phyloP scores from a whole-genome alignment of 2,113 vertebrate genomes.

The Leptobrachium ailaonicum region DNA sequence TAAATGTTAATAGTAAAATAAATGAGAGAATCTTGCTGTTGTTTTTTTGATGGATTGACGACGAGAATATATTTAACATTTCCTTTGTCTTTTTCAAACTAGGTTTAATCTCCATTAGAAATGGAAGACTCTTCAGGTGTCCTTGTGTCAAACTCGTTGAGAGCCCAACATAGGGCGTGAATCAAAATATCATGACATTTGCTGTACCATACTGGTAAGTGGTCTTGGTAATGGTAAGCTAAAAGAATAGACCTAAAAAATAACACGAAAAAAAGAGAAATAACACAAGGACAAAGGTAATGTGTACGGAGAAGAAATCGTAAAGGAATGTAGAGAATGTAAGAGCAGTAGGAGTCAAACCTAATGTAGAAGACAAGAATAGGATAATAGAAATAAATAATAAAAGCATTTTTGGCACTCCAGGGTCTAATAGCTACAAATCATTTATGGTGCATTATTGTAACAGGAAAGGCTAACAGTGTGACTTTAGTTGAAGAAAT shows the following conservation, averaged over 20 bases:
- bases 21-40: not conserved
- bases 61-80: not conserved
- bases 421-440: too few species aligned
- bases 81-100: not conserved
- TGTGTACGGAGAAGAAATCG: too few species aligned
- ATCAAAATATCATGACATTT: not conserved
- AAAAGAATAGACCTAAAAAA: not conserved
- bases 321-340: too few species aligned
- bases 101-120: not conserved
- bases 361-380: too few species aligned
- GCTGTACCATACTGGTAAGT: too few species aligned
- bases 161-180: not conserved
- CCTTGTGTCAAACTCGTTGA: not conserved
- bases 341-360: too few species aligned
- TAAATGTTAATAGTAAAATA: constrained; percentile 5
- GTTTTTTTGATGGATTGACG: not conserved
- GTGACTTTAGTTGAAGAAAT: too few species aligned
- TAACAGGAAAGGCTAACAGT: too few species aligned
- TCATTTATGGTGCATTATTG: too few species aligned
- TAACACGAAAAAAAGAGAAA: not conserved
- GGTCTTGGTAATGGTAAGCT: too few species aligned
- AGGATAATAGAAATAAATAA: too few species aligned
- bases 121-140: not conserved
- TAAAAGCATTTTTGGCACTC: too few species aligned
- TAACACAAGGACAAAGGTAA: not conserved